A percentile compares a stretch with the other conserved stretches of the same genome.
Conservation (phyloP, 2,113 vertebrate genomes). For the Strix uralensis region DNA sequence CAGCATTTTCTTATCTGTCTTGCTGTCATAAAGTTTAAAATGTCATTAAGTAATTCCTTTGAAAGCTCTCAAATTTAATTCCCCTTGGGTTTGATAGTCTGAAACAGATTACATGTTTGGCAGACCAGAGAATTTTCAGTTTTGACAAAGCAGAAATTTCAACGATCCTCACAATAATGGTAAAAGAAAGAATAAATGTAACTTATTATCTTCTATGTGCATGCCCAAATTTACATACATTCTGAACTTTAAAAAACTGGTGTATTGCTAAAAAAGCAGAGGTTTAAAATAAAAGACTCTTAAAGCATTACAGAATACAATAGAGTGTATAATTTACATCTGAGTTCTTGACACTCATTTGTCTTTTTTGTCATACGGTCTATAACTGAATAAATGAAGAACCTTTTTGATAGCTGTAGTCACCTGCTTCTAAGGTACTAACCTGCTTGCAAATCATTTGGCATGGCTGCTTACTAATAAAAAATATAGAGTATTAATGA, state of each 20-base stretch:
- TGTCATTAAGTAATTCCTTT: background rate
- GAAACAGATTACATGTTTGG: background rate
- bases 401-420: background rate
- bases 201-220: background rate
- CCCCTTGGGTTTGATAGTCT: background rate
- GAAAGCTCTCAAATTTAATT: background rate
- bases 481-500: background rate
- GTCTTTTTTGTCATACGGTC: slow-evolving; percentile 11
- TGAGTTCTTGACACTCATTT: background rate
- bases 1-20: background rate
- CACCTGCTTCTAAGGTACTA: background rate
- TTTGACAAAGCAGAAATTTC: background rate
- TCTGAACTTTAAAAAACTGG: background rate
- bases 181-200: background rate
- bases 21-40: background rate
- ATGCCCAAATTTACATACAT: background rate
- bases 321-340: background rate
- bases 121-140: background rate
- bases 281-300: background rate
- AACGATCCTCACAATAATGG: background rate
- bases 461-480: background rate
- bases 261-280: background rate
- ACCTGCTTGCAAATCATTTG: background rate
- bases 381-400: slow-evolving; percentile 41
- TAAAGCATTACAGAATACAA: background rate